Evolutionary conservation across 2,113 vertebrate species (phyloP).

Genomic region (Cavia aperea): DNA sequence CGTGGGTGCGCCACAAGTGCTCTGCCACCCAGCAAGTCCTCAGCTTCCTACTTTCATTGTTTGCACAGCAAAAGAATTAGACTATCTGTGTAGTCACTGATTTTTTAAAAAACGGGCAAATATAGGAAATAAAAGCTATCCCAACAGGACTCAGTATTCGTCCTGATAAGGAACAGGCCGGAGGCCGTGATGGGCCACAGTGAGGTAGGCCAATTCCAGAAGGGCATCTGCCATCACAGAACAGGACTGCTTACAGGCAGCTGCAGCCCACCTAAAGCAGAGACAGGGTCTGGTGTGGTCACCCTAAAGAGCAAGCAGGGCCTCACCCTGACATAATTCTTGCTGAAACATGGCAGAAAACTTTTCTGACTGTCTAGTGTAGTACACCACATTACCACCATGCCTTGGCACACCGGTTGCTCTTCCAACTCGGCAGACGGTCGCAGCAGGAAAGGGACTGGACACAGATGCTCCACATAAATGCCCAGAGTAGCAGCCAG

Average conservation of each 20-base stretch:
- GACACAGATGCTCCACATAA: not conserved
- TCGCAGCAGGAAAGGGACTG: too few species aligned
- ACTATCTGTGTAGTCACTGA: not conserved
- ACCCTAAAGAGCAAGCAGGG: not conserved
- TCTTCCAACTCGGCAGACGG: not conserved
- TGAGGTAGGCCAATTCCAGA: too few species aligned
- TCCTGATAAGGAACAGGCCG: not conserved
- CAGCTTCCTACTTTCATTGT: not conserved
- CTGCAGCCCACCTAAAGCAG: not conserved
- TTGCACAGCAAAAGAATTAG: not conserved
- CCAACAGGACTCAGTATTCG: not conserved
- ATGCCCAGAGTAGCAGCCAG: not conserved
- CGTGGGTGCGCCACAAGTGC: not conserved
- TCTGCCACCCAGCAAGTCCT: not conserved
- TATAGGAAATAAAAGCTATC: not conserved
- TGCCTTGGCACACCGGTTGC: accelerated
- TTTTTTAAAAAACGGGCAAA: not conserved
- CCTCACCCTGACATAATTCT: not conserved
- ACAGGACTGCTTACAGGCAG: not conserved
- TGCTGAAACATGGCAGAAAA: not conserved
- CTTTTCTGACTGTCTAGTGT: accelerated
- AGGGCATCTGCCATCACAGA: not conserved
- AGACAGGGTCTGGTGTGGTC: not conserved
- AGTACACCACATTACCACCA: not conserved
- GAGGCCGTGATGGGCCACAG: not conserved